These are phyloP conservation scores for Phoxinus phoxinus DNA, from an alignment of 2,113 vertebrate species.

Conservation along the genomic window DNA sequence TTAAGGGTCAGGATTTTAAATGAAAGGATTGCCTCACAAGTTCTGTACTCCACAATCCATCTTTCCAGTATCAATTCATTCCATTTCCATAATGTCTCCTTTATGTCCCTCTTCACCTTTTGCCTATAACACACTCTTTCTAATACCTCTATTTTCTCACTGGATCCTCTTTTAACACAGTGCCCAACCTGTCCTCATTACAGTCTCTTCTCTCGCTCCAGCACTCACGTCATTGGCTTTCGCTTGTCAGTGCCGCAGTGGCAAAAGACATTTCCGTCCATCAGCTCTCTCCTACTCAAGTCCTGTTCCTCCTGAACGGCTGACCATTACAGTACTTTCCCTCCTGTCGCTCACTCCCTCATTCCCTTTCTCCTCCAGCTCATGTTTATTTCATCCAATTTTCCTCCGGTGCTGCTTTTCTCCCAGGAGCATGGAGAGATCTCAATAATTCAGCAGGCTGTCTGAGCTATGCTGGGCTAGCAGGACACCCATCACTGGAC, in stretches of 20 bases:
- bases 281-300: background rate
- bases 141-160: background rate
- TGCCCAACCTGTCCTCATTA: constrained; percentile 3
- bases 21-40: constrained; percentile 26
- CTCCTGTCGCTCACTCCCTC: background rate
- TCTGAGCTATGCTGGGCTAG: constrained; percentile 47
- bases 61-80: background rate
- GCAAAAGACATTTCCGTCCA: background rate
- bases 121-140: background rate
- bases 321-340: background rate
- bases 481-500: constrained; percentile 33
- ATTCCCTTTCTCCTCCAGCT: constrained; percentile 36
- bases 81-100: background rate
- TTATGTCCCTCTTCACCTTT: background rate
- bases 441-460: constrained; percentile 66
- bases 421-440: constrained; percentile 53
- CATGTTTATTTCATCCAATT: constrained; percentile 61
- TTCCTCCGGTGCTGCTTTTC: constrained; percentile 41
- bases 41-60: background rate
- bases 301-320: background rate
- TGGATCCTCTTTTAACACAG: constrained; percentile 25
- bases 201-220: background rate
- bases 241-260: background rate
- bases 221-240: background rate
- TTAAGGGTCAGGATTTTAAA: constrained; percentile 39